Conservation (phyloP, 2,797 vertebrate genomes). For the Eulemur rubriventer region DNA sequence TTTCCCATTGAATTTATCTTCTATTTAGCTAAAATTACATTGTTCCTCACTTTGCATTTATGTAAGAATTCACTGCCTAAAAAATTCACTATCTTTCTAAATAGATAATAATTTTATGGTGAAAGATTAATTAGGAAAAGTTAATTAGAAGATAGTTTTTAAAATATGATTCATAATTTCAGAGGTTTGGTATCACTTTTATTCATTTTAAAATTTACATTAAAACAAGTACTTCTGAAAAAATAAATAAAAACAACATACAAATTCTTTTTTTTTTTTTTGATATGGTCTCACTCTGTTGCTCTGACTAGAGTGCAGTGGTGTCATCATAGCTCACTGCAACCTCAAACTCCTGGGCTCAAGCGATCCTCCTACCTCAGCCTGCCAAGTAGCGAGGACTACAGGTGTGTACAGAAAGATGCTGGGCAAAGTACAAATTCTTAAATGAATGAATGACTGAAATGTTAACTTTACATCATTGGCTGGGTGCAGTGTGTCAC, state of each 20-base stretch:
- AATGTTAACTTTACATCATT: not conserved
- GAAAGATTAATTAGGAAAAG: conserved; percentile 36
- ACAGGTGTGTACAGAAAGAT: not conserved
- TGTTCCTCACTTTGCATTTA: conserved; percentile 47
- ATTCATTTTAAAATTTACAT: conserved; percentile 24
- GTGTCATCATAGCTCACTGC: not conserved
- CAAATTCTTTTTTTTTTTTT: not conserved
- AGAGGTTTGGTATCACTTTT: not conserved
- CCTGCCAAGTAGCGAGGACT: not conserved
- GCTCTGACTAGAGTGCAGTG: not conserved
- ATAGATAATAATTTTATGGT: not conserved
- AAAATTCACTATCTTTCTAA: conserved; percentile 28
- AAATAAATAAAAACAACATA: conserved; percentile 32
- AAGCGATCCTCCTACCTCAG: not conserved
- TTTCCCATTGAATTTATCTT: conserved; percentile 18
- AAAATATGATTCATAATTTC: not conserved
- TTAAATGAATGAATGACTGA: conserved; percentile 10
- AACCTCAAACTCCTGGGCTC: not conserved
- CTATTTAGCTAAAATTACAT: conserved; percentile 9
- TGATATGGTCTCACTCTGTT: not conserved
- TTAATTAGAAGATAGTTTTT: not conserved
- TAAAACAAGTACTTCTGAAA: conserved; percentile 54
- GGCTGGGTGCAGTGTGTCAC: too few species aligned
- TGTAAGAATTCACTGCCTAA: not conserved
- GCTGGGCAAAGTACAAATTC: not conserved